These are phyloP conservation scores for Peromyscus attwateri DNA, from an alignment of 2,797 vertebrate species.

Conservation along the genomic window DNA sequence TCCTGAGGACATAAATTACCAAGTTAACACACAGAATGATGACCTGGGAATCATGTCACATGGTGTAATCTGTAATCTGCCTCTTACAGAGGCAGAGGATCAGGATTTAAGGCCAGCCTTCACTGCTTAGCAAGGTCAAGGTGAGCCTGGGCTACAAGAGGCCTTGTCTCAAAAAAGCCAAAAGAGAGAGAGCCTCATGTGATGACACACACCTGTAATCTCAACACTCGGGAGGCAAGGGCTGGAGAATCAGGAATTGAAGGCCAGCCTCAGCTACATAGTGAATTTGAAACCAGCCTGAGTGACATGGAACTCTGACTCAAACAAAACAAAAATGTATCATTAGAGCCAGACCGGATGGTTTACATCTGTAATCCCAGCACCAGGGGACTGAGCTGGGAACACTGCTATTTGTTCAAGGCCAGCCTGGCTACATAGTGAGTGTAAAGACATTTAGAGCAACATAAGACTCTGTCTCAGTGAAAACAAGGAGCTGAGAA, in stretches of 20 bases:
- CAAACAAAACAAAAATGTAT: background rate
- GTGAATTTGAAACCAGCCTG: background rate
- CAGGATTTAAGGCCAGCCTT: background rate
- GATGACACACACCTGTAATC: background rate
- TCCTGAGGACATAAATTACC: conserved; percentile 17
- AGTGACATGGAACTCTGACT: background rate
- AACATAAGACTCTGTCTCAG: background rate
- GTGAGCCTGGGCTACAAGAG: background rate
- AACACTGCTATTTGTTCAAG: background rate
- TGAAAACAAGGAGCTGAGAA: background rate
- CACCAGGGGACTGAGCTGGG: background rate
- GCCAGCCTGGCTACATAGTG: background rate
- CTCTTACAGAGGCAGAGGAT: background rate
- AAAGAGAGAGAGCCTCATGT: background rate
- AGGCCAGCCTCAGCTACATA: background rate
- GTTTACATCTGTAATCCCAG: background rate
- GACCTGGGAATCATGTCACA: background rate
- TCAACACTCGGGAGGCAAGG: background rate
- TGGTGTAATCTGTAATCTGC: background rate
- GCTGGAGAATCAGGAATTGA: background rate
- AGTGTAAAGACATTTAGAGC: background rate
- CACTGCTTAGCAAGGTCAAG: background rate
- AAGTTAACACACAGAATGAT: conserved; percentile 1
- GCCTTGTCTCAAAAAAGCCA: background rate
- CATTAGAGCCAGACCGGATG: too few species aligned